Conservation (phyloP, 2,888 invertebrate species). For the Pachydiplax longipennis region DNA sequence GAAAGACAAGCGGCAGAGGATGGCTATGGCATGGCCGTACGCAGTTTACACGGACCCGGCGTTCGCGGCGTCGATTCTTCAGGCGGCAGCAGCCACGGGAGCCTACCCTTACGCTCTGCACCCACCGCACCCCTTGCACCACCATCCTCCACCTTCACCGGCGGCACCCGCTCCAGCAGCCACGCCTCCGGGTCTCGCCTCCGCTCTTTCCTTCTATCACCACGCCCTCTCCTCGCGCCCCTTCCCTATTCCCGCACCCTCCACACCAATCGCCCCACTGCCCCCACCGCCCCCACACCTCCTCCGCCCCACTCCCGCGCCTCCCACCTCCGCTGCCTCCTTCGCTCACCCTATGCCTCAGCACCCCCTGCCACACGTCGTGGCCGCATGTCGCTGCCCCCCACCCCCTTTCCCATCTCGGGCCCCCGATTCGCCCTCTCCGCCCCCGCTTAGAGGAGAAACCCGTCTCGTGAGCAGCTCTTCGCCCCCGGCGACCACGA, state of each 20-base stretch:
- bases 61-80: conserved; percentile 89
- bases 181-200: conserved; percentile 54
- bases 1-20: conserved; percentile 96
- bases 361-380: conserved; percentile 58
- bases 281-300: conserved; percentile 49
- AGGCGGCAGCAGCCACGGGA: conserved; percentile 80
- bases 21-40: conserved; percentile 95
- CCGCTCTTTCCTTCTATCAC: conserved; percentile 53
- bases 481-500: conserved; percentile 56
- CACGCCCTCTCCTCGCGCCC: conserved; percentile 52
- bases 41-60: conserved; percentile 94
- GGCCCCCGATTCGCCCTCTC: conserved; percentile 12
- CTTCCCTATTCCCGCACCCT: conserved; percentile 54
- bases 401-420: conserved; percentile 44
- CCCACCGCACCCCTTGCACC: conserved; percentile 51
- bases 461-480: conserved; percentile 53
- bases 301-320: conserved; percentile 49
- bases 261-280: conserved; percentile 50
- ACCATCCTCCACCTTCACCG: conserved; percentile 50
- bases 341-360: conserved; percentile 54
- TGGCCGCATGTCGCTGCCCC: conserved; percentile 51
- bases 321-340: conserved; percentile 52
- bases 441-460: neutral
- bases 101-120: conserved; percentile 63
- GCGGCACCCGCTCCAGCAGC: conserved; percentile 52